phyloP scores from a whole-genome alignment of 2,797 vertebrate species.

The Pteropus rufus region DNA sequence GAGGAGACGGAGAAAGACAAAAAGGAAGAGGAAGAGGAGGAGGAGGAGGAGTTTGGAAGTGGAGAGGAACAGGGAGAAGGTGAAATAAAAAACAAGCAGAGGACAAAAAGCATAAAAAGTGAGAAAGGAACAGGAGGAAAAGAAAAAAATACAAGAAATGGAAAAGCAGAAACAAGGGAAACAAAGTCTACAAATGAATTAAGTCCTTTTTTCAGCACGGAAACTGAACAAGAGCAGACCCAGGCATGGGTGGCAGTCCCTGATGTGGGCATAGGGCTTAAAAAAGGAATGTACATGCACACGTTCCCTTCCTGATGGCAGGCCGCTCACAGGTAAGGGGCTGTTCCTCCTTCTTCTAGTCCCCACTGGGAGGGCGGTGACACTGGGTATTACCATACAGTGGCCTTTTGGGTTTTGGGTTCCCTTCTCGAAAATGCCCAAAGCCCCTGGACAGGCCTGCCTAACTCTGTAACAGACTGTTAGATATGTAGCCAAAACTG shows the following conservation, averaged over 20 bases:
- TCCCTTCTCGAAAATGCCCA: neutral
- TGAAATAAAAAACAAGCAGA: constrained; percentile 84
- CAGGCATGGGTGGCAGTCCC: constrained; percentile 44
- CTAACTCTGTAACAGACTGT: neutral
- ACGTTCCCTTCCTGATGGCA: neutral
- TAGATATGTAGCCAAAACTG: neutral
- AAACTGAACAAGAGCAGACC: constrained; percentile 73
- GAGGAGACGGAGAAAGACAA: constrained; percentile 72
- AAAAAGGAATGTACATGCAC: neutral
- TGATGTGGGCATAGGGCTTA: neutral
- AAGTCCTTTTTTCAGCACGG: constrained; percentile 79
- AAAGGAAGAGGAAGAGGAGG: constrained; percentile 73
- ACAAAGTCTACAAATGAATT: constrained; percentile 83
- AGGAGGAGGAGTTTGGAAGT: constrained; percentile 80
- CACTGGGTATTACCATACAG: neutral
- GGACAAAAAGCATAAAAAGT: constrained; percentile 82
- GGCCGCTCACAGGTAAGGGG: neutral
- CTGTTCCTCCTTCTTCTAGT: neutral
- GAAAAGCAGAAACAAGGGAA: constrained; percentile 85
- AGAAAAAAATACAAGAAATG: constrained; percentile 84
- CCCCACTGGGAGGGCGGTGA: neutral
- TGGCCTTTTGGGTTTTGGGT: neutral
- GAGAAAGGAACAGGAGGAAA: constrained; percentile 82
- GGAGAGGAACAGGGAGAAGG: constrained; percentile 80
- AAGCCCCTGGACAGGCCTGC: neutral